A percentile compares a stretch with the other conserved stretches of the same genome.
Conservation (phyloP, 1,140 invertebrate species). For the Gonioctena quinquepunctata region DNA sequence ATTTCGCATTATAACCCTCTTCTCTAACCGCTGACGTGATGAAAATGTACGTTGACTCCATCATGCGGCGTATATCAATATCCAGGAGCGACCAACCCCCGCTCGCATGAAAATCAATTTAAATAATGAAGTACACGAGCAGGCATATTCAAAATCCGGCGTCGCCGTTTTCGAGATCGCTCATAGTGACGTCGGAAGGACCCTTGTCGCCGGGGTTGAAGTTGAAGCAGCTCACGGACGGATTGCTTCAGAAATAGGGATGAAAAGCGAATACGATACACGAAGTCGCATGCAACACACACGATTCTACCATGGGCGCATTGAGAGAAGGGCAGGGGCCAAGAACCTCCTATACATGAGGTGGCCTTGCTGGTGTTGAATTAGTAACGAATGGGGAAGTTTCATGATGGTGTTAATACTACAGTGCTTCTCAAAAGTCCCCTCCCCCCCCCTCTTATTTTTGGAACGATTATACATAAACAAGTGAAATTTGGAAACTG, state of each 20-base stretch:
- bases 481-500: no score
- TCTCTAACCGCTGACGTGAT: neutral
- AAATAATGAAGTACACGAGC: neutral
- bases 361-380: no score
- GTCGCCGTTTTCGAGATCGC: neutral
- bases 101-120: neutral
- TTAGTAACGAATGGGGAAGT: no score
- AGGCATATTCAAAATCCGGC: neutral
- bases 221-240: neutral
- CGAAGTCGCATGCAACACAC: neutral
- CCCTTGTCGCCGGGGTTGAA: neutral
- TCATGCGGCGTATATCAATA: neutral
- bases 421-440: no score
- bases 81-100: neutral
- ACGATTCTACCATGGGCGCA: no score
- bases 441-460: no score
- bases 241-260: neutral
- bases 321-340: no score
- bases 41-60: neutral
- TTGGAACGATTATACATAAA: no score
- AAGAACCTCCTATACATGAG: no score
- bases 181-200: neutral
- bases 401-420: no score
- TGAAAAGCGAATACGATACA: neutral
- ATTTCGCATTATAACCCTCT: neutral